phyloP scores from a whole-genome alignment of 2,113 vertebrate species.

The Rhinopomastus cyanomelas region DNA sequence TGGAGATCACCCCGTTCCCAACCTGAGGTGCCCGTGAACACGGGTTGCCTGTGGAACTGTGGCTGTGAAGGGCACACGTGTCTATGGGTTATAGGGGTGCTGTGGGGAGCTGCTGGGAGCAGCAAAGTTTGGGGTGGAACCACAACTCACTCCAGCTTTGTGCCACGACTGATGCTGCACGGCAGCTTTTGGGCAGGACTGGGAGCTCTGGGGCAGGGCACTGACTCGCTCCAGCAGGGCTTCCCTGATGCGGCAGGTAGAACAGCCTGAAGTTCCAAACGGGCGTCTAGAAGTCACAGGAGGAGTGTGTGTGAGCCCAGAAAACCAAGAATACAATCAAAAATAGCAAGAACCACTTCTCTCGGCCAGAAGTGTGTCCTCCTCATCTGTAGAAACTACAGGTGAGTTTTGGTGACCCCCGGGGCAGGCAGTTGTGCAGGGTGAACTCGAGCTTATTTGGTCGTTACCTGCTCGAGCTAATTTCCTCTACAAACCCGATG shows the following conservation, averaged over 20 bases:
- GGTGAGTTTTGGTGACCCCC: neutral
- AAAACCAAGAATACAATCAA: neutral
- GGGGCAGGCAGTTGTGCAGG: neutral
- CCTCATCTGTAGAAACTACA: neutral
- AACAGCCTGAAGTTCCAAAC: neutral
- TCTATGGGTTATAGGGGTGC: neutral
- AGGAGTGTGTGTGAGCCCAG: neutral
- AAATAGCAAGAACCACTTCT: neutral
- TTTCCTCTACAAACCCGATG: neutral
- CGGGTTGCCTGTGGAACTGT: neutral
- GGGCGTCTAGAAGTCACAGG: too few species aligned
- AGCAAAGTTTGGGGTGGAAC: neutral
- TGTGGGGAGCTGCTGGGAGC: neutral
- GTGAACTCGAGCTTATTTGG: neutral
- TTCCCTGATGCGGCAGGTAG: neutral
- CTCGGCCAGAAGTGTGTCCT: neutral
- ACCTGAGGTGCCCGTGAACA: fast-evolving
- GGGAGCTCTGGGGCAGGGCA: neutral
- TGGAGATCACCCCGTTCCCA: neutral
- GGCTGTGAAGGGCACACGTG: neutral
- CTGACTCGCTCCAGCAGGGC: neutral
- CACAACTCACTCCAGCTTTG: neutral
- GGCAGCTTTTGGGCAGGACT: neutral
- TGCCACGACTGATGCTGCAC: neutral
- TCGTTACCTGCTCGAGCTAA: neutral